A percentile compares a stretch with the other conserved stretches of the same genome.
Evolutionary conservation across 2,888 invertebrate genomes (phyloP).

Genomic region (Metalampra italica): DNA sequence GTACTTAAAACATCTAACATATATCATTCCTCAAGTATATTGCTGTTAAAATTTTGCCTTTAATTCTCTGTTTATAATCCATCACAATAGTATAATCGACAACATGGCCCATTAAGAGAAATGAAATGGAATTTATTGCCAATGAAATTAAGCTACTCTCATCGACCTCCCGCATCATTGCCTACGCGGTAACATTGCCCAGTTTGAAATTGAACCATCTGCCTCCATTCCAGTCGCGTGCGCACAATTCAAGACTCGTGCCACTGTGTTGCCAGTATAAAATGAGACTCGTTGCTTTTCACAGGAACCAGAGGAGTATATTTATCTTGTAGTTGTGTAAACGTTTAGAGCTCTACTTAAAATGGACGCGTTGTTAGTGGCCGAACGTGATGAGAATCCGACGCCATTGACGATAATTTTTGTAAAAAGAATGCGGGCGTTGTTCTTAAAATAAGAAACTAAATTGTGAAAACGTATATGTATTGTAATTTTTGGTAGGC

Average conservation of each 20-base stretch:
- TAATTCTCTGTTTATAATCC: no score
- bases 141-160: no score
- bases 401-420: conserved; percentile 34
- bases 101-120: no score
- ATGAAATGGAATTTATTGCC: no score
- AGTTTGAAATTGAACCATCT: conserved; percentile 3
- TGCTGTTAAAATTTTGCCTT: no score
- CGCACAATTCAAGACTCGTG: not conserved
- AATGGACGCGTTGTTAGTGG: not conserved
- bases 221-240: not conserved
- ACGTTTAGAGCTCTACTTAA: not conserved
- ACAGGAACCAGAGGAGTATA: not conserved
- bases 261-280: not conserved
- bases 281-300: not conserved
- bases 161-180: conserved; percentile 4
- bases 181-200: not conserved
- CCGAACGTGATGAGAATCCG: conserved; percentile 31
- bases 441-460: conserved; percentile 50
- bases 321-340: not conserved
- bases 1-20: no score
- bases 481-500: no score
- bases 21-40: no score
- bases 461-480: no score
- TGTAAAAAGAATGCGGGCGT: conserved; percentile 57
- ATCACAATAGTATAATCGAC: no score